phyloP scores from a whole-genome alignment of 1,140 invertebrate species.

The Scaptodrosophila lebanonensis region DNA sequence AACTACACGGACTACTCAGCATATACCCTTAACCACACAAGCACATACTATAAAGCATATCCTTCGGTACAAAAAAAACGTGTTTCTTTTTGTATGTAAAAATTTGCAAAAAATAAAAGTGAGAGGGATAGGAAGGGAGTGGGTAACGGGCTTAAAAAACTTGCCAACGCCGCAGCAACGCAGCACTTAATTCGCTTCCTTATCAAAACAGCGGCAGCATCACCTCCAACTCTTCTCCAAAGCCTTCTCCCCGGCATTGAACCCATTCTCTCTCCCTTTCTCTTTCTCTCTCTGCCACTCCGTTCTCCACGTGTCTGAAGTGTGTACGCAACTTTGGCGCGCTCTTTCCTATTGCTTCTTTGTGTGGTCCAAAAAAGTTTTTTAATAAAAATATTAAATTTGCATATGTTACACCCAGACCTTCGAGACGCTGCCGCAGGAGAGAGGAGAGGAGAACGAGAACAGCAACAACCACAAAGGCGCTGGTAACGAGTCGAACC shows the following conservation, averaged over 20 bases:
- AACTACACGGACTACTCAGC: too few species aligned
- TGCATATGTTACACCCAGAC: constrained; percentile 52
- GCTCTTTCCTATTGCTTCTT: constrained; percentile 19
- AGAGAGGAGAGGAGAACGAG: too few species aligned
- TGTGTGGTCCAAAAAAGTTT: constrained; percentile 44
- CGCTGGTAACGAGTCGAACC: not conserved
- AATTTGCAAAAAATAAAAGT: not conserved
- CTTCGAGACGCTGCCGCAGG: constrained; percentile 8
- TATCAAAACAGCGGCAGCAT: constrained; percentile 36
- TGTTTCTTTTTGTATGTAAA: constrained; percentile 32
- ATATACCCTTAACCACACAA: too few species aligned
- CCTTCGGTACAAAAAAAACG: constrained; percentile 15
- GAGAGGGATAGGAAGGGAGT: not conserved
- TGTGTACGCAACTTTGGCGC: constrained; percentile 1
- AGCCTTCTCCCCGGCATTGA: too few species aligned
- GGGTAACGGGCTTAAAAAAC: constrained; percentile 4
- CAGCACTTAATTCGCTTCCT: constrained; percentile 48
- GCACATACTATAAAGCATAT: too few species aligned
- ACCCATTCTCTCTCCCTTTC: not conserved
- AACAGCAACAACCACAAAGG: too few species aligned
- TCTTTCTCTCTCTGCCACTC: not conserved
- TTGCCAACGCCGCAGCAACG: constrained; percentile 13
- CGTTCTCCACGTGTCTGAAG: constrained; percentile 1
- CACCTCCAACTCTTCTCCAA: not conserved
- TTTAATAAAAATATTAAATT: constrained; percentile 64